Conservation (phyloP, 2,797 vertebrate genomes). For the Rhinogobio ventralis region DNA sequence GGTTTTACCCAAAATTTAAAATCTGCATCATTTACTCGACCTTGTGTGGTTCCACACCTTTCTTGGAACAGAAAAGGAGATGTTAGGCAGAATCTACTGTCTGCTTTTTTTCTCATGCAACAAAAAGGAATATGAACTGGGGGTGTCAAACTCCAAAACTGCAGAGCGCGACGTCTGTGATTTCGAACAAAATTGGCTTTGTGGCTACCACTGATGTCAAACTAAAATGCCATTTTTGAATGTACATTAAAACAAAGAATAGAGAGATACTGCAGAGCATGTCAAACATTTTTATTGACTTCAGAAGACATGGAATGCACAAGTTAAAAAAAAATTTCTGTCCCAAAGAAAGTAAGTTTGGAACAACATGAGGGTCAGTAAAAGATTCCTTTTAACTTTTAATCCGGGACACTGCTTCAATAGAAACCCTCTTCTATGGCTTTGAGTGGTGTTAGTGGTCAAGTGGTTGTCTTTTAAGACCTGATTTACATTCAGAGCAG, state of each 20-base stretch:
- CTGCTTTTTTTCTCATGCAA: neutral
- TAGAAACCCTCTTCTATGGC: neutral
- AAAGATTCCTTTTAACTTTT: neutral
- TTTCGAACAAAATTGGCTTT: neutral
- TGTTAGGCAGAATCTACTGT: neutral
- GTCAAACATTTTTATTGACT: neutral
- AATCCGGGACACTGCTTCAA: neutral
- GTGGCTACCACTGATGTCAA: neutral
- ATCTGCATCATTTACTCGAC: neutral
- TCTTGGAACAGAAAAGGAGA: neutral
- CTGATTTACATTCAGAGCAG: constrained; percentile 38
- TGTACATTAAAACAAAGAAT: neutral
- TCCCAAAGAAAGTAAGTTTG: neutral
- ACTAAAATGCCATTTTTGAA: neutral
- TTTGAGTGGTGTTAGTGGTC: constrained; percentile 12
- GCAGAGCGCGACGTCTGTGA: neutral
- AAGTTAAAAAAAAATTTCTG: neutral
- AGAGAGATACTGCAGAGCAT: neutral
- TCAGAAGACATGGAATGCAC: neutral
- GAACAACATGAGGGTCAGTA: neutral
- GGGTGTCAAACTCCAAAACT: neutral
- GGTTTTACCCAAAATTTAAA: neutral
- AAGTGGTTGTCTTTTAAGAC: constrained; percentile 25
- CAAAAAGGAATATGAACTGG: neutral
- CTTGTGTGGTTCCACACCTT: neutral